Base-by-base conservation (phyloP, 2,113 vertebrate genomes). In the Corynorhinus townsendii region DNA sequence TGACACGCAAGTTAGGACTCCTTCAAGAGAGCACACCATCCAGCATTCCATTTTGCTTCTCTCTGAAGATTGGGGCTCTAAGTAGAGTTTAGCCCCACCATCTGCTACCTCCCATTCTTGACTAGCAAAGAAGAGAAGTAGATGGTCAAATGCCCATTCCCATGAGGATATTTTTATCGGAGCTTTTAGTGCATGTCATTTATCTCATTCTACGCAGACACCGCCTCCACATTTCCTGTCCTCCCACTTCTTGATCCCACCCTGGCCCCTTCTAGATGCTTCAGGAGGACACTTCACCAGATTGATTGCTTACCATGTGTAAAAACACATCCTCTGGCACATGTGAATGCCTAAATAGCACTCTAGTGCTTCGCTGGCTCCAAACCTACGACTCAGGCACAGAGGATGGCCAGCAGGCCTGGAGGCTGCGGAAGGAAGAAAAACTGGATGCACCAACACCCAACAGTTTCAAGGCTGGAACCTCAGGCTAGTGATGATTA, bases 91-190 rank as follows among this genome's bases (percentile, higher is more conserved):
- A 47, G 54, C 19, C 2, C 33, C 14, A 69, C 30, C 72, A 40
- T 45, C 79, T 93, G 54, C 30, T 16, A 93, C 45, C 7, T 81
- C 22, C 87, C 14, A 59, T 88, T 86, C 79, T 75, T 92, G 14
- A 87, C 66, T 8, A 88, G 33, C 71, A 93, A 81, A 89, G 45
- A 94, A 59, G 33, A 93, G 52, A 54, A 81, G 45, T 43, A 75
- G n/a, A 59, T 71, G 45, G 52, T 59, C 76, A 69, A 85, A 82
- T 90, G 76, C 26, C 49, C 49, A 62, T 93, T 95, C 91, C 56
- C 86, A 81, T 2, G 66, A 79, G 56, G n/a, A n/a, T 86, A 83
- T 89, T 95, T 96, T 94, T 91, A 71, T 86, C 72, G 94, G 49
- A 19, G 24, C 35, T 77, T 73, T 95, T 16, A 33, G 56, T 56